Evolutionary conservation across 1,140 invertebrate species (phyloP).

Genomic region (Drosophila aff.): DNA sequence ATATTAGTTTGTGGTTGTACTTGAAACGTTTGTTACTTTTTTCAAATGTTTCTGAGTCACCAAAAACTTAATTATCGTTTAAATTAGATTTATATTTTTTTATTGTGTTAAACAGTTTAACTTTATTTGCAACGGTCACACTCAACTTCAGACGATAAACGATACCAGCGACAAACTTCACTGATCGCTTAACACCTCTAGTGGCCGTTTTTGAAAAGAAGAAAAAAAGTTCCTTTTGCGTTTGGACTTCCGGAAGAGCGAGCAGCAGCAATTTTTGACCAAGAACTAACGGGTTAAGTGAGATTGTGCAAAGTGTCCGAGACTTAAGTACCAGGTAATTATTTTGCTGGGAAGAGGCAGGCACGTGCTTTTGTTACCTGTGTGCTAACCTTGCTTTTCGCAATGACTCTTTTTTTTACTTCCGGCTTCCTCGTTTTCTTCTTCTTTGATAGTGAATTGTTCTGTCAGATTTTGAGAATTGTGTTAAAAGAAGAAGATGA

Average conservation of each 20-base stretch:
- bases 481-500: slow-evolving; percentile 18
- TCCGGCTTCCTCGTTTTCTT: not conserved
- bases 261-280: not conserved
- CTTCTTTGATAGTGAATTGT: not conserved
- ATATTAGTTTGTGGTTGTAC: not conserved
- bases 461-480: not conserved
- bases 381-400: slow-evolving; percentile 11
- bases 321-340: slow-evolving; percentile 3
- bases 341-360: not conserved
- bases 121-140: not conserved
- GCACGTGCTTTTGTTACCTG: not conserved
- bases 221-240: slow-evolving; percentile 8
- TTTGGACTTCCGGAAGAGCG: not conserved
- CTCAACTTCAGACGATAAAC: slow-evolving; percentile 6
- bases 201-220: slow-evolving; percentile 15
- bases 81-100: slow-evolving; percentile 8
- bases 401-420: not conserved
- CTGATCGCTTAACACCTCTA: slow-evolving; percentile 8
- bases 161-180: not conserved
- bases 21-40: not conserved
- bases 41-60: not conserved
- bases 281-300: not conserved
- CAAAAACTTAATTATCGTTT: not conserved
- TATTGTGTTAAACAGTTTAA: not conserved
- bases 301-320: not conserved